Conservation (phyloP, 2,888 invertebrate genomes). For the Lysandra bellargus region DNA sequence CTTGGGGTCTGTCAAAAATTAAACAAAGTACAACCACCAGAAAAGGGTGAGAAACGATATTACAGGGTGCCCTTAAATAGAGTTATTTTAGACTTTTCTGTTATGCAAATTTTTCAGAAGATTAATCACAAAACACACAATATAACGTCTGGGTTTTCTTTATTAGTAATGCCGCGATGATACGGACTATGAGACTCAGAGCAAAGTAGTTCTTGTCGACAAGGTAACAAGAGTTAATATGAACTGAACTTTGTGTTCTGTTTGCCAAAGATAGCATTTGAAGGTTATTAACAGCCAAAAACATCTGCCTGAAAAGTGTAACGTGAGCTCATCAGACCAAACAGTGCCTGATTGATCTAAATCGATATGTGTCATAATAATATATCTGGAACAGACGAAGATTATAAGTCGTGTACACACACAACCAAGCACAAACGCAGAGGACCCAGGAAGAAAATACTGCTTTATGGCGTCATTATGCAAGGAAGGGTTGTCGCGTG, state of each 20-base stretch:
- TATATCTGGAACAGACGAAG: not conserved
- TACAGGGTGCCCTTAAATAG: too few species aligned
- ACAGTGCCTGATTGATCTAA: not conserved
- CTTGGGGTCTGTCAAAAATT: too few species aligned
- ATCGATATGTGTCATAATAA: not conserved
- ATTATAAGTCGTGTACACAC: not conserved
- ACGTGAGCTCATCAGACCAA: not conserved
- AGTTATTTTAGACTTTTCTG: not conserved
- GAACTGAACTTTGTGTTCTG: not conserved
- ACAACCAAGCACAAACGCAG: not conserved
- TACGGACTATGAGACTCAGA: not conserved
- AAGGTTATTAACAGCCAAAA: not conserved
- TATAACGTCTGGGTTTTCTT: not conserved
- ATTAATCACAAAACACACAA: not conserved
- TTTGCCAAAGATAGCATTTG: not conserved
- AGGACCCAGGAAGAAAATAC: not conserved
- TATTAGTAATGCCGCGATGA: not conserved
- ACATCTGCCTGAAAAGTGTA: not conserved
- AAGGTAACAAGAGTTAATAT: not conserved
- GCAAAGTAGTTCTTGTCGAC: not conserved
- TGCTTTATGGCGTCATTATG: too few species aligned
- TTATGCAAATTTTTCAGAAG: not conserved
- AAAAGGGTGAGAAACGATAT: too few species aligned
- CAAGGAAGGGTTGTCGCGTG: too few species aligned
- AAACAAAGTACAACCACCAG: too few species aligned